Evolutionary conservation across 2,797 vertebrate species (phyloP).

Genomic region (Phrynocephalus guinanensis): DNA sequence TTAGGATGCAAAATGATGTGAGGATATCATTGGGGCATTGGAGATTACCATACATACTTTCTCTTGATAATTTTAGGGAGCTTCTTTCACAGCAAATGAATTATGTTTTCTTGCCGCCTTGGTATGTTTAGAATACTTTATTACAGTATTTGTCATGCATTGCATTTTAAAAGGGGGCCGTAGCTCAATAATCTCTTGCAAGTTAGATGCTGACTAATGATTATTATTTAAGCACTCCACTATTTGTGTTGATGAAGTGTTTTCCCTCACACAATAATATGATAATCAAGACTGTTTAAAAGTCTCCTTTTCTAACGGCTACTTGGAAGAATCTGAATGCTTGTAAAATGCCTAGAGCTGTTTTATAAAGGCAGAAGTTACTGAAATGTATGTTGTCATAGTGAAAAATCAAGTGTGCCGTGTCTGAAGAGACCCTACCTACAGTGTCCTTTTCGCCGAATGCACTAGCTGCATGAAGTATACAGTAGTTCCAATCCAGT

Average conservation of each 20-base stretch:
- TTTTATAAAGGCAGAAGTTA: conserved; percentile 28
- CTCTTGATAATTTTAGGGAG: neutral
- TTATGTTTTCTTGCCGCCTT: neutral
- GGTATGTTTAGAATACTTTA: neutral
- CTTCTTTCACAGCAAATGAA: neutral
- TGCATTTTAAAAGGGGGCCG: neutral
- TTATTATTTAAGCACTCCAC: conserved; percentile 1
- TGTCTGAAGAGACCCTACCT: neutral
- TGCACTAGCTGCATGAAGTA: conserved; percentile 42
- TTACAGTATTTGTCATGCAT: neutral
- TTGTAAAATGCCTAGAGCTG: conserved; percentile 49
- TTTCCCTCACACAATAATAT: neutral
- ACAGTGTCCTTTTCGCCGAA: conserved; percentile 4
- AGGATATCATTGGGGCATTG: neutral
- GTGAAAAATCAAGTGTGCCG: conserved; percentile 31
- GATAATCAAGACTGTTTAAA: conserved; percentile 5
- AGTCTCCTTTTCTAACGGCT: neutral
- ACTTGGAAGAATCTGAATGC: conserved; percentile 34
- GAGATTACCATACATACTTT: neutral
- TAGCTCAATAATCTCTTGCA: neutral
- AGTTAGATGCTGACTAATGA: neutral
- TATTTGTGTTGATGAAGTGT: neutral
- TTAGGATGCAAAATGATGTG: neutral
- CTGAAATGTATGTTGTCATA: conserved; percentile 19
- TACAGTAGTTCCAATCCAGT: conserved; percentile 12